A percentile compares a stretch with the other conserved stretches of the same genome.
Evolutionary conservation across 2,797 vertebrate species (phyloP).

Genomic region (Premnoplex brunnescens): DNA sequence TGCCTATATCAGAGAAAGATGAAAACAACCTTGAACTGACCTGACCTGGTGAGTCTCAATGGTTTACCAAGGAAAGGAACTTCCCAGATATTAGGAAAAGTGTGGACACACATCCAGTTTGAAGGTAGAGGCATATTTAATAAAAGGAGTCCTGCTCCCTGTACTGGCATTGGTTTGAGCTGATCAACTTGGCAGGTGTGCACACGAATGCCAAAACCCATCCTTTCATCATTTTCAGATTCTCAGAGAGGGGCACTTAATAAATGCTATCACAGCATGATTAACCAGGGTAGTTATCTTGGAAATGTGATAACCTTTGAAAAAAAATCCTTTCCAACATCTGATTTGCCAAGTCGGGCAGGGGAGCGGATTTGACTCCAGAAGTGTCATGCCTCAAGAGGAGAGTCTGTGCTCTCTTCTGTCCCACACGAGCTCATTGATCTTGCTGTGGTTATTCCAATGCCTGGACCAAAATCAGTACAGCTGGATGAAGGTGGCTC

Average conservation of each 20-base stretch:
- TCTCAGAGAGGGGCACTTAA: not conserved
- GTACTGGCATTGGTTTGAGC: not conserved
- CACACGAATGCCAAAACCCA: not conserved
- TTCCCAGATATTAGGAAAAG: not conserved
- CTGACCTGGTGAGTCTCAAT: not conserved
- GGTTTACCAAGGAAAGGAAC: rapidly evolving
- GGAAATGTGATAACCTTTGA: not conserved
- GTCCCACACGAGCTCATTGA: not conserved
- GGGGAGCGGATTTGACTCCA: not conserved
- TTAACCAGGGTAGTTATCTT: not conserved
- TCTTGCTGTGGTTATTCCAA: not conserved
- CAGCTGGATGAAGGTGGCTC: not conserved
- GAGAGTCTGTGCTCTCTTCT: not conserved
- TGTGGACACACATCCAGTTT: rapidly evolving
- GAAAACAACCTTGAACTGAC: not conserved
- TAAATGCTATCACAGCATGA: not conserved
- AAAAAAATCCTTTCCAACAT: not conserved
- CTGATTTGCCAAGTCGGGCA: not conserved
- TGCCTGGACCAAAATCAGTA: rapidly evolving
- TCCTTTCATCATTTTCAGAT: not conserved
- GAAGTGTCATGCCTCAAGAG: not conserved
- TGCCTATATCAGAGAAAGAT: not conserved
- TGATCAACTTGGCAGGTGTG: not conserved
- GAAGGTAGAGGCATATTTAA: not conserved
- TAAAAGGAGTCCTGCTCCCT: not conserved